Evolutionary conservation across 2,888 invertebrate genomes (phyloP), one percentile per base, ranked within the genome.

Genomic region (Uropetala carovei): DNA sequence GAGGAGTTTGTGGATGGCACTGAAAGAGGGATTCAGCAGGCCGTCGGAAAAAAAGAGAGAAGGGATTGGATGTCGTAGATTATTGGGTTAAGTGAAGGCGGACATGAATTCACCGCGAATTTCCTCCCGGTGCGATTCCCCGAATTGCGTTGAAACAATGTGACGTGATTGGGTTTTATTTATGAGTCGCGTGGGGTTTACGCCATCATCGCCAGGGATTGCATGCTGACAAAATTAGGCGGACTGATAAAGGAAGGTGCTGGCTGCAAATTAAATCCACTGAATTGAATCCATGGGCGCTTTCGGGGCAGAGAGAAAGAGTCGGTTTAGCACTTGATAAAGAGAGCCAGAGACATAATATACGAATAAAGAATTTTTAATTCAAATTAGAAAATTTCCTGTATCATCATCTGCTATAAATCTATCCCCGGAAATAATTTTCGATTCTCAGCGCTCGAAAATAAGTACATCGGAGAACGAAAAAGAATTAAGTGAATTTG

Each of bases 21-120:
- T 8, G 30, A 43, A 43, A 1, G 30, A 43, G 43, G 43, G 30
- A n/a, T 18, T 16, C 18, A n/a, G 75, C 18, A 16, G 83, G 43
- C 11, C n/a, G 56, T 18, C 57, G 43, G 83, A 83, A 83, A 83
- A 83, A n/a, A n/a, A n/a, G n/a, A n/a, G n/a, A 57, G 83, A 18
- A 83, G 83, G 16, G 57, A n/a, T 43, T 43, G 10, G 18, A 57
- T 43, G 83, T 83, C 83, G 57, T 57, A 83, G 83, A n/a, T 57
- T 83, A 83, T 83, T 83, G 83, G 83, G 18, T 13, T 16, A n/a
- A 16, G 83, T 56, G 57, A 83, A 56, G 83, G 57, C 83, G n/a
- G 56, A 56, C 56, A 83, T 18, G 56, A 57, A n/a, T 57, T n/a
- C n/a, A 57, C 83, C n/a, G 83, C 13, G 57, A 16, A 11, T 10